Evolutionary conservation across 2,888 invertebrate species (phyloP).

Genomic region (Diplazon laetatorius): DNA sequence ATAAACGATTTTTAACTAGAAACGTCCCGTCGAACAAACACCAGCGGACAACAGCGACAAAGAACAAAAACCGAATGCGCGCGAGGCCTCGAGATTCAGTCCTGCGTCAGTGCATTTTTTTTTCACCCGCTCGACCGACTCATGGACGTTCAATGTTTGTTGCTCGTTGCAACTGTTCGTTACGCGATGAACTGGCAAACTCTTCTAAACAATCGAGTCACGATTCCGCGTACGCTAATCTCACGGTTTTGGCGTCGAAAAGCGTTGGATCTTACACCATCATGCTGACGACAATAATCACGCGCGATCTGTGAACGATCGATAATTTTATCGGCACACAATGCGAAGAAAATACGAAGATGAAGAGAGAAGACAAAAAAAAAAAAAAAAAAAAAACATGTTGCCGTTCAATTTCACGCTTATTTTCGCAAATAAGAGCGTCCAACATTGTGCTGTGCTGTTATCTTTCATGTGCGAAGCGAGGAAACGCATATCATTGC

Average conservation of each 20-base stretch:
- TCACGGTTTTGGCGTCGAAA: slow-evolving; percentile 1
- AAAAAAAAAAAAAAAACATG: neutral
- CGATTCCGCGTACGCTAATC: slow-evolving; percentile 4
- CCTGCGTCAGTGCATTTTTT: slow-evolving; percentile 43
- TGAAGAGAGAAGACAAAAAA: neutral
- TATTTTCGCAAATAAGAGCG: slow-evolving; percentile 8
- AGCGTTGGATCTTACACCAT: neutral
- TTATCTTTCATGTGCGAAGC: neutral
- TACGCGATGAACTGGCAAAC: neutral
- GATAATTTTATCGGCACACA: slow-evolving; percentile 17
- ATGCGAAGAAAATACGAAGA: neutral
- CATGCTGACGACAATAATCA: slow-evolving; percentile 24
- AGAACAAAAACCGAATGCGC: neutral
- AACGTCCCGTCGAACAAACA: neutral
- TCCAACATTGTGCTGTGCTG: too few relatives aligned
- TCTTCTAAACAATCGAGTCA: slow-evolving; percentile 16
- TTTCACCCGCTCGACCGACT: neutral
- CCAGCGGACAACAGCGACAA: slow-evolving; percentile 17
- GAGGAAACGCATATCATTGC: neutral
- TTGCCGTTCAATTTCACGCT: slow-evolving; percentile 8
- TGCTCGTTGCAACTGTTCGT: slow-evolving; percentile 24
- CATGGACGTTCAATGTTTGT: neutral
- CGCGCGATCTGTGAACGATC: slow-evolving; percentile 30
- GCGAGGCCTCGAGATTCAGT: slow-evolving; percentile 16
- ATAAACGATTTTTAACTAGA: too few relatives aligned